Base-by-base conservation (phyloP, 2,113 vertebrate species). In the Oreotrochilus melanogaster region DNA sequence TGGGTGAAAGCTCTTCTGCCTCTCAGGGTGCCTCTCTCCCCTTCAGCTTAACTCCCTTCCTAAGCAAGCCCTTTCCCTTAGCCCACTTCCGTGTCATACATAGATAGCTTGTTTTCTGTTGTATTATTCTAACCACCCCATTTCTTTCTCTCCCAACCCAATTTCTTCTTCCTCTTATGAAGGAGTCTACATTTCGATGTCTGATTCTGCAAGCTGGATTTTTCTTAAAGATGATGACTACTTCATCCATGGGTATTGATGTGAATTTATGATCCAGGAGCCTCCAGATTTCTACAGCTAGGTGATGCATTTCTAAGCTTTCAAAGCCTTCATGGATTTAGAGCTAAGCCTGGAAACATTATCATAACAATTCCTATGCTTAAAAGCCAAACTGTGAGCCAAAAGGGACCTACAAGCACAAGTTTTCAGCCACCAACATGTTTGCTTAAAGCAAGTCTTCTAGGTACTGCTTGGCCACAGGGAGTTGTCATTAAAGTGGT, bases 401-500 rank as follows among this genome's bases (percentile, higher is more conserved):
- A 79, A 95, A 95, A 69, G 8, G 23, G 19, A 54, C 10, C 3
- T 51, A 25, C 8, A 65, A 28, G 48, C 45, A 75, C 64, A 78
- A 57, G 21, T 84, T 84, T 69, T 65, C 89, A 86, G 58, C 10
- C 37, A 12, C 1, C 64, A 14, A 56, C 16, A 19, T 11, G 11
- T 50, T 94, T 89, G 51, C 67, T 95, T 65, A 31, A 93, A 89
- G 57, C 22, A 65, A 53, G 22, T 75, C 78, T 85, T 85, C 24
- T 31, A 79, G 48, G 62, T 72, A 54, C 50, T 82, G 37, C 27
- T 82, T 69, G 45, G 78, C n/a, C 62, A 75, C 45, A 64, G 42
- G 42, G 74, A 95, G 62, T 74, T 65, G 27, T 33, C 60, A 92
- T 75, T 85, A 88, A 91, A 95, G 82, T 5, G 21, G n/a, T 69